Base-by-base conservation (phyloP, 2,888 invertebrate species). In the Agrilus biguttatus region DNA sequence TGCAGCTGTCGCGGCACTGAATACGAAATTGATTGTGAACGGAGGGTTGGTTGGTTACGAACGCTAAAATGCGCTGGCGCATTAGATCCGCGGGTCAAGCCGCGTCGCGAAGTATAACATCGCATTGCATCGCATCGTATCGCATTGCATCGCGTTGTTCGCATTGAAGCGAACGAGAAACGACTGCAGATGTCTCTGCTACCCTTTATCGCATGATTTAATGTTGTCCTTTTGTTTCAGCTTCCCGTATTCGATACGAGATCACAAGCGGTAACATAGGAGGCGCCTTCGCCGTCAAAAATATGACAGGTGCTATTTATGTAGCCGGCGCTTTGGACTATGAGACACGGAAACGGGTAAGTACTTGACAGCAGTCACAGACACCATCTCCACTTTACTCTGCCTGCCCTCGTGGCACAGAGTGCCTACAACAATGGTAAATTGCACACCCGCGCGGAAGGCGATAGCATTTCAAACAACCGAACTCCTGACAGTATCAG, bases 261-360 rank as follows among this genome's bases (percentile, higher is more conserved):
- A 95, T 96, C 73, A 93, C 92, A 71, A 90, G 90, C 80, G 95
- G 95, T 75, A 96, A 96, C 83, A 83, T 91, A 78, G 93, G 93
- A 51, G 95, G 93, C 58, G 93, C 93, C 34, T 95, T 95, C 68
- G 93, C 92, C 57, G 93, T 95, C 65, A 92, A 93, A 74, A 92
- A 92, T 71, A 92, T 92, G 86, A 95, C 95, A 53, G 96, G 96
- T 57, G 95, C 95, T 66, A 95, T 96, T 70, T 95, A 92, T 72
- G 93, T 96, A 55, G 93, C 93, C 46, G 93, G 93, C 53, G 89
- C 92, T 47, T 77, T 96, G 64, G 96, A 96, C 74, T 96, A 95
- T 68, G 95, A 95, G 69, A 90, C 91, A 42, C 78, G 91, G 62
- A 89, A 91, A 71, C 78, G 92, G 79, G 92, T 93, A 74, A 87